A percentile compares a stretch with the other conserved stretches of the same genome.
phyloP scores from a whole-genome alignment of 2,888 invertebrate species.

The Epiblema foenella region DNA sequence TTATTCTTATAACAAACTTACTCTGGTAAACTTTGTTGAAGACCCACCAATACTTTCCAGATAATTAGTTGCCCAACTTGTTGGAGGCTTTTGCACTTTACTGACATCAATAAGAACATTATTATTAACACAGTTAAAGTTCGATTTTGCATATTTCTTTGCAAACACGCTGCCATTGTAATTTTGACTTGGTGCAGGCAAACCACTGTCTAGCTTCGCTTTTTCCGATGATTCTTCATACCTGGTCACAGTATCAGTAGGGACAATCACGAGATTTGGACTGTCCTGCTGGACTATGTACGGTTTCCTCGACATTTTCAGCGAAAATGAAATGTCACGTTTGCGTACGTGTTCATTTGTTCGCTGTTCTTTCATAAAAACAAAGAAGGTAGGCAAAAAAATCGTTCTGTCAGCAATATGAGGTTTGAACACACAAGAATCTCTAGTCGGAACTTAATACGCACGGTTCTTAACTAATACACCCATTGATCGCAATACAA shows the following conservation, averaged over 20 bases:
- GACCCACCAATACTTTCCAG: constrained; percentile 48
- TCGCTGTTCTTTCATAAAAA: constrained; percentile 13
- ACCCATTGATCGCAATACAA: background rate
- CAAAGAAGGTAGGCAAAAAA: constrained; percentile 37
- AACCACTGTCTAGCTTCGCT: constrained; percentile 41
- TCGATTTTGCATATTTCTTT: constrained; percentile 25
- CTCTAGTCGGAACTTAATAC: background rate
- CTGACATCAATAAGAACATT: constrained; percentile 32
- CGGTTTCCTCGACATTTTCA: constrained; percentile 46
- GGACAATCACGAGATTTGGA: constrained; percentile 58
- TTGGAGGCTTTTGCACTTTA: constrained; percentile 20
- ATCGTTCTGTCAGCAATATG: constrained; percentile 34
- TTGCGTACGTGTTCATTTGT: constrained; percentile 38
- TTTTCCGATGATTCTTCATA: constrained; percentile 47
- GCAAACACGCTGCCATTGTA: constrained; percentile 28
- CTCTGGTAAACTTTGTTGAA: constrained; percentile 43
- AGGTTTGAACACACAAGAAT: background rate
- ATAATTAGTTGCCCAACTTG: constrained; percentile 50
- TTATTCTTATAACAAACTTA: constrained; percentile 36
- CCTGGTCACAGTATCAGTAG: constrained; percentile 45
- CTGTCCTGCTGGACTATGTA: constrained; percentile 51
- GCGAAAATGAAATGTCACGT: constrained; percentile 31
- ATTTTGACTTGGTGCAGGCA: background rate
- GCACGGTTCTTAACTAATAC: background rate
- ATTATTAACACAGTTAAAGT: constrained; percentile 13